Evolutionary conservation across 2,888 invertebrate genomes (phyloP).

Genomic region (Conomelus anceps): DNA sequence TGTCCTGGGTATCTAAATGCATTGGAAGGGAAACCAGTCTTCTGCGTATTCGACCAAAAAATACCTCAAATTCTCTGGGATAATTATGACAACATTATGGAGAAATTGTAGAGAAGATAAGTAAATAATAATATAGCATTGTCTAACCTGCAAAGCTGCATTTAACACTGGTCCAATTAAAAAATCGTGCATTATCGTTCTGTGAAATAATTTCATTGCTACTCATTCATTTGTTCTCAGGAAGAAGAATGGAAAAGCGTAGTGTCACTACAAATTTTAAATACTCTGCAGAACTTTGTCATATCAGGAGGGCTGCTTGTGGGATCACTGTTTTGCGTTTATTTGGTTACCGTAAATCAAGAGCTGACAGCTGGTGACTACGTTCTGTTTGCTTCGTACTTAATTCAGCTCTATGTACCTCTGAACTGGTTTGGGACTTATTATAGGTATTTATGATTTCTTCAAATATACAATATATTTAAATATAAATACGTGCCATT

Average conservation of each 20-base stretch:
- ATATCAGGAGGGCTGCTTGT: conserved; percentile 77
- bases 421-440: conserved; percentile 98
- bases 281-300: conserved; percentile 84
- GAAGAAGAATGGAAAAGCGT: conserved; percentile 83
- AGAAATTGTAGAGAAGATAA: too few species aligned
- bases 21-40: too few species aligned
- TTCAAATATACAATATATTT: background rate
- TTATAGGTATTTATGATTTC: conserved; percentile 62
- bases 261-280: conserved; percentile 81
- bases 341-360: conserved; percentile 65
- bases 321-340: conserved; percentile 83
- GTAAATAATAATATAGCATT: too few species aligned
- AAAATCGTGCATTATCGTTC: too few species aligned
- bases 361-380: conserved; percentile 88
- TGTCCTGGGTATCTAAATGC: too few species aligned
- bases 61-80: too few species aligned
- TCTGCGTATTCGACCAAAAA: too few species aligned
- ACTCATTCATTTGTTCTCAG: conserved; percentile 46
- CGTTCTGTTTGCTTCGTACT: conserved; percentile 90
- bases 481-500: too few species aligned
- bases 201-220: background rate
- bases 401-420: conserved; percentile 90
- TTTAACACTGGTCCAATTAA: too few species aligned
- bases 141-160: too few species aligned
- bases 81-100: too few species aligned